phyloP scores from a whole-genome alignment of 2,113 vertebrate genomes.

The Urocynchramus pylzowi region DNA sequence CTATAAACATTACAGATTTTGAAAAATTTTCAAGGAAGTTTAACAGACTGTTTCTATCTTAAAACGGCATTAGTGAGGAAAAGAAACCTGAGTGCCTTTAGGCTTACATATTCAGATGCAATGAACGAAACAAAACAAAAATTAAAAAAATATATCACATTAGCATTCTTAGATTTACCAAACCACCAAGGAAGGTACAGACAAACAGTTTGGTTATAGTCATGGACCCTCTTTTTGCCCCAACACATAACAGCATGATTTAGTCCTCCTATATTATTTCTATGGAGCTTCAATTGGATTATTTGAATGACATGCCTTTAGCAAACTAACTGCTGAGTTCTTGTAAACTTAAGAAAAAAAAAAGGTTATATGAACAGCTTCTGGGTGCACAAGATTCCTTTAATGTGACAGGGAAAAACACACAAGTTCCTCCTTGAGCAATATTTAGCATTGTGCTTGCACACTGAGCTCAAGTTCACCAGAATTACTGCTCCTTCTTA shows the following conservation, averaged over 20 bases:
- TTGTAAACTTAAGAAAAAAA: background rate
- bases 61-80: background rate
- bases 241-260: background rate
- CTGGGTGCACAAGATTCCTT: background rate
- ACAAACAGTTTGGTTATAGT: background rate
- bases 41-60: background rate
- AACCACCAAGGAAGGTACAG: background rate
- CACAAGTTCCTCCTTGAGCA: background rate
- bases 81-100: background rate
- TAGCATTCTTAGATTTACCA: background rate
- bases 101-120: background rate
- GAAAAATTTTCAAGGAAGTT: background rate
- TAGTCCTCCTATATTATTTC: background rate
- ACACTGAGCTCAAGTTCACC: background rate
- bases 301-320: background rate
- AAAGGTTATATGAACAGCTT: background rate
- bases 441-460: background rate
- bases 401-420: background rate
- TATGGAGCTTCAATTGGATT: background rate
- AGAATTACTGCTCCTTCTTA: background rate
- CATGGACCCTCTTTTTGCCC: background rate
- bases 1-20: background rate
- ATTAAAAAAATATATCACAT: rapidly evolving
- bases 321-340: background rate
- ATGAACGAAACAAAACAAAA: no score